Evolutionary conservation across 2,797 vertebrate species (phyloP).

Genomic region (Dipus sagitta): DNA sequence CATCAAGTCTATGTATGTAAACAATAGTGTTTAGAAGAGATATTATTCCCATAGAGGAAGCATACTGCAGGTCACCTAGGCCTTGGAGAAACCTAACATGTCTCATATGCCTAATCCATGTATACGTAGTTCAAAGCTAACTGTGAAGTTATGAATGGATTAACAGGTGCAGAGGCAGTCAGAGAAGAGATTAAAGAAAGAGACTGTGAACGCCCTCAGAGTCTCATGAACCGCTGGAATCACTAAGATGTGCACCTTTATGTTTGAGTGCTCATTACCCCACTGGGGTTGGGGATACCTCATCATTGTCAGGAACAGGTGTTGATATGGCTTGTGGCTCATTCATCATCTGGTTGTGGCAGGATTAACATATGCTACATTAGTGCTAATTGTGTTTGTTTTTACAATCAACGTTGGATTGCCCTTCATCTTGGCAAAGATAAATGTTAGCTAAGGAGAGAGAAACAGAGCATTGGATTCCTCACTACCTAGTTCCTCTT

Average conservation of each 20-base stretch:
- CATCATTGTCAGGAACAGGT: slow-evolving; percentile 68
- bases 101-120: not conserved
- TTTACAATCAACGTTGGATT: slow-evolving; percentile 68
- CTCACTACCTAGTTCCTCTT: not conserved
- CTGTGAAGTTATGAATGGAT: slow-evolving; percentile 43
- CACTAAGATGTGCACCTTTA: not conserved
- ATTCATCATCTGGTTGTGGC: slow-evolving; percentile 60
- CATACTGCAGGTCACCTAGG: not conserved
- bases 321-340: slow-evolving; percentile 39
- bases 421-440: slow-evolving; percentile 67
- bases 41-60: not conserved
- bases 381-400: slow-evolving; percentile 75
- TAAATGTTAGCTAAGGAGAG: slow-evolving; percentile 64
- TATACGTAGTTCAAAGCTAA: not conserved
- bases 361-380: slow-evolving; percentile 70
- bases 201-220: not conserved
- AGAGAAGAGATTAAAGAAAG: not conserved
- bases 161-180: not conserved
- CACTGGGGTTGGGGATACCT: slow-evolving; percentile 9
- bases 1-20: not conserved
- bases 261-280: not conserved
- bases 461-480: slow-evolving; percentile 15
- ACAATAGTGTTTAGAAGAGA: not conserved
- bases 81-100: not conserved
- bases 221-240: not conserved